Evolutionary conservation across 2,888 invertebrate genomes (phyloP).

Genomic region (Automeris io): DNA sequence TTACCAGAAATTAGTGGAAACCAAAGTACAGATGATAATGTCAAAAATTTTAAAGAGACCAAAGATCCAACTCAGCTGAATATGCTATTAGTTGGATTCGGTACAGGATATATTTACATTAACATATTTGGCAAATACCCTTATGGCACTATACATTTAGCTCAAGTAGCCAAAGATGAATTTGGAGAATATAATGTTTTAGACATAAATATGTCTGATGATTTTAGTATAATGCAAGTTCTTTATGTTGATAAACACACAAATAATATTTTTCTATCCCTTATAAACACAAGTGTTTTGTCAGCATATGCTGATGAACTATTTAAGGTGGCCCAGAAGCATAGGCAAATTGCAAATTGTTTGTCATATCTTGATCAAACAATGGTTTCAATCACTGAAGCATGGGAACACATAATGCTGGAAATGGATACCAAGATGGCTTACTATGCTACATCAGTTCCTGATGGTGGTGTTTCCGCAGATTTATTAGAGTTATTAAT

Average conservation of each 20-base stretch:
- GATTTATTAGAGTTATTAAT: conserved; percentile 94
- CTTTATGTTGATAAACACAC: conserved; percentile 72
- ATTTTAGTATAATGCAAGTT: conserved; percentile 83
- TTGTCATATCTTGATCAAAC: conserved; percentile 84
- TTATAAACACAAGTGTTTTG: conserved; percentile 78
- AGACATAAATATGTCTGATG: conserved; percentile 82
- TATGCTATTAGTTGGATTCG: conserved; percentile 87
- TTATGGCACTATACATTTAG: conserved; percentile 81
- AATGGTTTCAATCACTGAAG: conserved; percentile 89
- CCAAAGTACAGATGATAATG: conserved; percentile 71
- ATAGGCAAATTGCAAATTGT: conserved; percentile 83
- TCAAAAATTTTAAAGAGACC: conserved; percentile 77
- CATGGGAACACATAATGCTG: conserved; percentile 95
- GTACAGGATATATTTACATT: conserved; percentile 83
- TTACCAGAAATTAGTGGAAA: conserved; percentile 73
- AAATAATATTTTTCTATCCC: conserved; percentile 60
- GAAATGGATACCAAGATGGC: conserved; percentile 96
- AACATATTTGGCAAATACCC: conserved; percentile 91
- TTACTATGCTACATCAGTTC: conserved; percentile 88
- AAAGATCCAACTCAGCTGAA: conserved; percentile 80
- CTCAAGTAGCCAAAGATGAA: conserved; percentile 74
- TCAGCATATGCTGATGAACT: conserved; percentile 82
- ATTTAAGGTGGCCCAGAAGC: conserved; percentile 83
- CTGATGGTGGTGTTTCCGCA: conserved; percentile 89
- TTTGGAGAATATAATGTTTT: conserved; percentile 77